Evolutionary conservation across 2,797 vertebrate genomes (phyloP).

Genomic region (Spinibarbus caldwelli): DNA sequence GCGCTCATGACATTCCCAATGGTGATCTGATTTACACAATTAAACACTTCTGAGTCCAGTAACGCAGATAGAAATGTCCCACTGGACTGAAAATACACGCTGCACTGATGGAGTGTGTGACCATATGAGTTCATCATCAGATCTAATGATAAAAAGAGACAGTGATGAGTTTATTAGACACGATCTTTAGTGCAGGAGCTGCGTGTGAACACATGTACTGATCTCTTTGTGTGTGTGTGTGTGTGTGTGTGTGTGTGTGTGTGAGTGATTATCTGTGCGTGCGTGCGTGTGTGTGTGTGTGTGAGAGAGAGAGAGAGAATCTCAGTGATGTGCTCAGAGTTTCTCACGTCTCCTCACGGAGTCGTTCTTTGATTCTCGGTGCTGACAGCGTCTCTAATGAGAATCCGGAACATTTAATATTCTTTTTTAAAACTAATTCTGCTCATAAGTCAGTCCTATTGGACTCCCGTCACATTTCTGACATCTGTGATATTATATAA

Average conservation of each 20-base stretch:
- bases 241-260: background rate
- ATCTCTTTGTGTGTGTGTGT: background rate
- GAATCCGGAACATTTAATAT: conserved; percentile 46
- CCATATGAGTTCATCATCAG: background rate
- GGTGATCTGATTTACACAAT: background rate
- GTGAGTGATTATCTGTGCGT: too few relatives aligned
- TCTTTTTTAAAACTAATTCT: conserved; percentile 41
- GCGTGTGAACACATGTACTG: too few relatives aligned
- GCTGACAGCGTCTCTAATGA: conserved; percentile 28
- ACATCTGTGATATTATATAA: conserved; percentile 26
- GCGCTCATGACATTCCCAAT: background rate
- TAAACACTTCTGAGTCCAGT: background rate
- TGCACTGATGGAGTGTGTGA: background rate
- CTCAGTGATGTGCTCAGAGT: background rate
- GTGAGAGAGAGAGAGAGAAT: too few relatives aligned
- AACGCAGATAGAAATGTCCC: background rate
- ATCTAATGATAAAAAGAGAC: background rate
- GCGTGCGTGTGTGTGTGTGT: background rate
- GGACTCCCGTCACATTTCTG: background rate
- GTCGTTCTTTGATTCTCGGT: conserved; percentile 55
- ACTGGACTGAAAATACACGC: background rate
- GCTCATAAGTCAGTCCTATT: conserved; percentile 16
- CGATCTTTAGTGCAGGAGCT: background rate
- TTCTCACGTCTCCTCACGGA: background rate
- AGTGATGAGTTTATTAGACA: background rate